Base-by-base conservation (phyloP, 2,888 invertebrate genomes). In the Dioctria linearis region DNA sequence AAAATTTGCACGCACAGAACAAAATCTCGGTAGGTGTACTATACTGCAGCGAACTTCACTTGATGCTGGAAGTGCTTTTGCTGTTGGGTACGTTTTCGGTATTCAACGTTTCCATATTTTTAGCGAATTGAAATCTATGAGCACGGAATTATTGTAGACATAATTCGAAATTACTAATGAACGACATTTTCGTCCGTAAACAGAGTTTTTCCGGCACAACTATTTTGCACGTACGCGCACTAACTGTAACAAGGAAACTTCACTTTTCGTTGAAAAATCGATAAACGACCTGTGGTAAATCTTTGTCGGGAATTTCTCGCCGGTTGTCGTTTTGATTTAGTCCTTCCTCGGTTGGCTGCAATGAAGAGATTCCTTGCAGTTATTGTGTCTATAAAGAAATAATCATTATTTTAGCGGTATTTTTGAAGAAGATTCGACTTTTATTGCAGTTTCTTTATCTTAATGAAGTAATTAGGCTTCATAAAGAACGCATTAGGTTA, bases 211-310 rank as follows among this genome's bases (percentile, higher is more conserved):
- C 43, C 73, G 43, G 37, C 11, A 51, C 69, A 39, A 69, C 39
- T 69, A 25, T 61, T 61, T 25, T 39, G 61, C 37, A 39, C 5
- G 37, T 61, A 39, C 39, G 51, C 39, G 69, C 40, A 69, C 49
- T 25, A 25, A 25, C 25, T 46, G 37, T 67, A 13, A 25, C 39
- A 49, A 37, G 25, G 42, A 73, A 73, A 65, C 65, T 78, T 65
- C 65, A 69, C 69, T 59, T 54, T 59, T 39, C 5, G 11, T 11
- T 39, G 65, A 80, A 80, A 80, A 80, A 80, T 80, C 80, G 73
- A 80, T 80, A 79, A 61, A 80, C 63, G 71, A 80, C 69, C 67
- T 79, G 79, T 79, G 59, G 79, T 66, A 66, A 57, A 42, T 75
- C 54, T 5, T 46, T 71, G 13, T 80, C 54, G 65, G 65, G 73